Percentiles rank a stretch among this genome's conserved stretches.
Conservation (phyloP, 2,888 invertebrate genomes). For the Melinaea marsaeus region DNA sequence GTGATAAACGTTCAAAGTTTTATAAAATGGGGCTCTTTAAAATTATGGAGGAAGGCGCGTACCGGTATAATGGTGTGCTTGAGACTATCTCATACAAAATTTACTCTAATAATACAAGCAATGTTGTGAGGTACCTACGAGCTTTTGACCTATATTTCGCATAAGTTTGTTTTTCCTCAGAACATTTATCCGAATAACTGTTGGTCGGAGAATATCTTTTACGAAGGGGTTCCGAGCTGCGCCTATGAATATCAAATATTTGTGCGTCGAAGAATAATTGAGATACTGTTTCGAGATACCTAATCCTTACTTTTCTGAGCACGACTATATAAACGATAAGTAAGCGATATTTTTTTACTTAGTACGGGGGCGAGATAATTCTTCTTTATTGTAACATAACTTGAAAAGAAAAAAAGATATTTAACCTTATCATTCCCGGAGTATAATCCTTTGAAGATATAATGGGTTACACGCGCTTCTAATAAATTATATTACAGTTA, state of each 20-base stretch:
- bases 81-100: slow-evolving; percentile 30
- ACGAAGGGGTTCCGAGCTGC: slow-evolving; percentile 11
- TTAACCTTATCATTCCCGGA: too few relatives aligned
- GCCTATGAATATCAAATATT: slow-evolving; percentile 15
- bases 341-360: background rate
- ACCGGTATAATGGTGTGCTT: slow-evolving; percentile 28
- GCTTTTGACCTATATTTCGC: slow-evolving; percentile 26
- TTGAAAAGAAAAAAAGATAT: too few relatives aligned
- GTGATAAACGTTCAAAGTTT: slow-evolving; percentile 21
- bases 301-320: slow-evolving; percentile 4
- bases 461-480: slow-evolving; percentile 21
- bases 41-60: slow-evolving; percentile 24
- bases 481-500: slow-evolving; percentile 30
- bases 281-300: background rate
- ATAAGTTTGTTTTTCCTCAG: slow-evolving; percentile 26
- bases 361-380: too few relatives aligned
- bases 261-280: slow-evolving; percentile 9
- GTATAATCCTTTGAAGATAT: slow-evolving; percentile 26
- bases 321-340: background rate
- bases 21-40: slow-evolving; percentile 24
- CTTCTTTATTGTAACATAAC: too few relatives aligned
- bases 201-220: slow-evolving; percentile 15
- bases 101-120: slow-evolving; percentile 28
- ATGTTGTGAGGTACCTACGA: slow-evolving; percentile 25
- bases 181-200: slow-evolving; percentile 23